A percentile compares a stretch with the other conserved stretches of the same genome.
These are phyloP conservation scores for Cyprinella venusta DNA, from an alignment of 2,797 vertebrate species.

Conservation along the genomic window DNA sequence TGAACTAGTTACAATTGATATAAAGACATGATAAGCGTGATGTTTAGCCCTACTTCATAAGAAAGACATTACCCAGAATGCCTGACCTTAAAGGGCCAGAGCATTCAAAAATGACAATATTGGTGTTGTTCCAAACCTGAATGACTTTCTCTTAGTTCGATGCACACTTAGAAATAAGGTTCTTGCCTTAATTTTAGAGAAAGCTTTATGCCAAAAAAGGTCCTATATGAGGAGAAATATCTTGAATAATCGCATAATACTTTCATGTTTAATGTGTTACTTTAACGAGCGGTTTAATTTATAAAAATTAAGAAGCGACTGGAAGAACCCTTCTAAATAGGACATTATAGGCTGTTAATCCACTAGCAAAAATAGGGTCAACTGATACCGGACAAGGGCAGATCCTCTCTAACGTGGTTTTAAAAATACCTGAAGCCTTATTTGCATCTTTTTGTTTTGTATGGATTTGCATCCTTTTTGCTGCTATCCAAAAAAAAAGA, in stretches of 20 bases:
- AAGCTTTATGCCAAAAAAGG: not conserved
- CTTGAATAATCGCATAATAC: not conserved
- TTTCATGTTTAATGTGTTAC: not conserved
- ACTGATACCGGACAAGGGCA: not conserved
- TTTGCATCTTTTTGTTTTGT: constrained; percentile 43
- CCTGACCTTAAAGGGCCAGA: not conserved
- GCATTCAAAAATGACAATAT: not conserved
- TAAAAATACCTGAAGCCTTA: constrained; percentile 18
- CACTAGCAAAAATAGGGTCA: constrained; percentile 17
- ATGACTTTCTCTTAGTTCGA: not conserved
- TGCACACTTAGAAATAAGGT: not conserved
- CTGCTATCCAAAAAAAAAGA: constrained; percentile 5
- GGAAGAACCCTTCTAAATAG: not conserved
- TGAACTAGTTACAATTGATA: not conserved
- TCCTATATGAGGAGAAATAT: not conserved
- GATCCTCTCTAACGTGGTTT: constrained; percentile 8
- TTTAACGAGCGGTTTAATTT: too few relatives aligned
- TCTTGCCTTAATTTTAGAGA: not conserved
- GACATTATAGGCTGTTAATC: not conserved
- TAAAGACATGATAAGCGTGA: not conserved
- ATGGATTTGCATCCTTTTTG: constrained; percentile 48
- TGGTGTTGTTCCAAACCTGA: not conserved
- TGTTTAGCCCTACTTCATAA: not conserved
- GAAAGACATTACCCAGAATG: not conserved
- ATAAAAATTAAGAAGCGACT: not conserved